Evolutionary conservation across 2,113 vertebrate genomes (phyloP).

Genomic region (Gavialis gangeticus): DNA sequence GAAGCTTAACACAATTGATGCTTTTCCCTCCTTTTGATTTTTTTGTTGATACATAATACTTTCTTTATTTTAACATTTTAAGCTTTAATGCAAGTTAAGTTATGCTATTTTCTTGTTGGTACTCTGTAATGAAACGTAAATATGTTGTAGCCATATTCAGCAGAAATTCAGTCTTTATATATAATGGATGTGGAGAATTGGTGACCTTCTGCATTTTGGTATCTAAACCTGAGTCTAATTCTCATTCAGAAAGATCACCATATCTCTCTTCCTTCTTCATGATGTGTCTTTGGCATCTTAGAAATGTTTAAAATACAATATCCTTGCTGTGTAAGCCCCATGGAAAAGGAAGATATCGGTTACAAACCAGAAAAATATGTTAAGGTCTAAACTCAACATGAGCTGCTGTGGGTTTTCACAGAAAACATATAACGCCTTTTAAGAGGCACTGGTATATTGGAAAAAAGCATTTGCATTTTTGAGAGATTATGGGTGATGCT

Average conservation of each 20-base stretch:
- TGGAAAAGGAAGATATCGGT: neutral
- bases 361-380: neutral
- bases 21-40: constrained; percentile 18
- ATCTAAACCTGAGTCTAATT: neutral
- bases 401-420: neutral
- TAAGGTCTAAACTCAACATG: neutral
- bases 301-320: neutral
- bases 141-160: constrained; percentile 16
- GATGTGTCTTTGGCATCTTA: neutral
- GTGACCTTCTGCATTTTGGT: neutral
- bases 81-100: constrained; percentile 47
- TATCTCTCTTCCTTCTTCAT: neutral
- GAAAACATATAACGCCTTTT: neutral
- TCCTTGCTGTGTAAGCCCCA: neutral
- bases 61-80: constrained; percentile 60
- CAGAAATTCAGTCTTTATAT: neutral
- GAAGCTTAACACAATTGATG: constrained; percentile 51
- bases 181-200: neutral
- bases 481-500: neutral
- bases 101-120: constrained; percentile 21
- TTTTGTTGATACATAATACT: constrained; percentile 47
- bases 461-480: neutral
- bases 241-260: neutral
- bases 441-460: neutral
- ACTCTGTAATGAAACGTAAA: constrained; percentile 18